Evolutionary conservation across 1,140 invertebrate species (phyloP).

Genomic region (Panulirus ornatus): DNA sequence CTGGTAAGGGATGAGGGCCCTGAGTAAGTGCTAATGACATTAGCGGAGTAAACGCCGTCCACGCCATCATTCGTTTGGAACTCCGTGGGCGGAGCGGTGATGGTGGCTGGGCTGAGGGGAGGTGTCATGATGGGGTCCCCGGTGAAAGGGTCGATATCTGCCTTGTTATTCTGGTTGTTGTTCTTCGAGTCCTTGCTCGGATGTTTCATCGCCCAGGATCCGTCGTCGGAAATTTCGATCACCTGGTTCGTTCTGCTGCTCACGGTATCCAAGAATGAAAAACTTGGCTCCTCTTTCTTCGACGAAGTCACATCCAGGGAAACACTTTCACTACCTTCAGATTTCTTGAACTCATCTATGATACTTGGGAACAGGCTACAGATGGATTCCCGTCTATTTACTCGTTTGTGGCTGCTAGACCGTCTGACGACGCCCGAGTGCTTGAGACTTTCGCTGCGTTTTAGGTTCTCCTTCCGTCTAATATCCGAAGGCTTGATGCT

Average conservation of each 20-base stretch:
- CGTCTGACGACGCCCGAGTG: slow-evolving; percentile 30
- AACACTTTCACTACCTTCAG: slow-evolving; percentile 13
- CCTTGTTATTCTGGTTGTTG: not conserved
- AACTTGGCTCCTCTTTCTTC: slow-evolving; percentile 28
- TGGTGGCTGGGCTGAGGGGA: slow-evolving; percentile 59
- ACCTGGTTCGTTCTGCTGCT: slow-evolving; percentile 38
- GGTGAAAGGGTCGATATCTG: slow-evolving; percentile 59
- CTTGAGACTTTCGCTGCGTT: slow-evolving; percentile 55
- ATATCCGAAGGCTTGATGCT: slow-evolving; percentile 55
- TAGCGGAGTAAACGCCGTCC: slow-evolving; percentile 68
- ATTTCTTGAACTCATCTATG: slow-evolving; percentile 5
- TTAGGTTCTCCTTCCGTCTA: slow-evolving; percentile 49
- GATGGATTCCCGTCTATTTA: slow-evolving; percentile 45
- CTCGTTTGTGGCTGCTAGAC: slow-evolving; percentile 3
- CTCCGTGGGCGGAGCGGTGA: slow-evolving; percentile 62
- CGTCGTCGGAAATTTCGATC: slow-evolving; percentile 76
- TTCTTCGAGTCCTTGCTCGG: slow-evolving; percentile 21
- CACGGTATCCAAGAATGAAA: slow-evolving; percentile 32
- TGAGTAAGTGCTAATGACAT: slow-evolving; percentile 58
- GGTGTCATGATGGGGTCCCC: slow-evolving; percentile 64
- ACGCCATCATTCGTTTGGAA: slow-evolving; percentile 63
- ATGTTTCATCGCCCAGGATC: slow-evolving; percentile 71
- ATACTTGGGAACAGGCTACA: slow-evolving; percentile 40
- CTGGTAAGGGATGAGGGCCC: slow-evolving; percentile 71
- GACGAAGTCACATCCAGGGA: slow-evolving; percentile 40